A percentile compares a stretch with the other conserved stretches of the same genome.
Evolutionary conservation across 2,113 vertebrate species (phyloP).

Genomic region (Eulemur rufifrons): DNA sequence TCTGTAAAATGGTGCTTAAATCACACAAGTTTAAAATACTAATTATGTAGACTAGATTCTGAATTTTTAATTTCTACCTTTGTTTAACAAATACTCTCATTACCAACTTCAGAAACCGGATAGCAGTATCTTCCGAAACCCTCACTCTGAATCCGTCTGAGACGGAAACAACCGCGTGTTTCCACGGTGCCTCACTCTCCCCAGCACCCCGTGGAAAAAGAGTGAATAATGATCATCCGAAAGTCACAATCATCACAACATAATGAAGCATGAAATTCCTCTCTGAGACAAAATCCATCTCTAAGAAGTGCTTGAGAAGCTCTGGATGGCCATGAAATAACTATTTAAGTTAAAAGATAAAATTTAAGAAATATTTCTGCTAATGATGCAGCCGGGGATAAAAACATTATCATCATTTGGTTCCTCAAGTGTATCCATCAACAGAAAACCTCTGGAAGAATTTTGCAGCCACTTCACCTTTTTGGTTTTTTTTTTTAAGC

Average conservation of each 20-base stretch:
- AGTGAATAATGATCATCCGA: constrained; percentile 58
- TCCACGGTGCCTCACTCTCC: neutral
- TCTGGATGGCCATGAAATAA: constrained; percentile 69
- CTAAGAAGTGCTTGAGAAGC: constrained; percentile 49
- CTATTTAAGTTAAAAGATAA: constrained; percentile 64
- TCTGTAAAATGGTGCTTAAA: constrained; percentile 60
- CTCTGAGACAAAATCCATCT: constrained; percentile 76
- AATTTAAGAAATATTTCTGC: constrained; percentile 36
- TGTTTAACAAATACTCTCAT: constrained; percentile 43
- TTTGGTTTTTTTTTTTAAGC: too few relatives aligned
- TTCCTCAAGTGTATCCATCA: neutral
- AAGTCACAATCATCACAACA: constrained; percentile 67
- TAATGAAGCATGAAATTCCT: constrained; percentile 80
- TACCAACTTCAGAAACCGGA: neutral
- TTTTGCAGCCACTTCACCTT: too few relatives aligned
- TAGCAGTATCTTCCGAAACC: neutral
- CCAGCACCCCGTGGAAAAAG: neutral
- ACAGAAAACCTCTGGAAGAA: neutral
- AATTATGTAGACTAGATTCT: constrained; percentile 64
- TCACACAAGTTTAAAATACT: constrained; percentile 68
- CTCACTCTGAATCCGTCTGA: neutral
- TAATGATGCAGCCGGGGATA: neutral
- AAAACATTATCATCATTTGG: neutral
- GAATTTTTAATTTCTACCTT: constrained; percentile 66
- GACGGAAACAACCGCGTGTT: neutral